Evolutionary conservation across 1,140 invertebrate species (phyloP), one percentile per base, ranked within the genome.

Genomic region (Cardiocondyla obscurior): DNA sequence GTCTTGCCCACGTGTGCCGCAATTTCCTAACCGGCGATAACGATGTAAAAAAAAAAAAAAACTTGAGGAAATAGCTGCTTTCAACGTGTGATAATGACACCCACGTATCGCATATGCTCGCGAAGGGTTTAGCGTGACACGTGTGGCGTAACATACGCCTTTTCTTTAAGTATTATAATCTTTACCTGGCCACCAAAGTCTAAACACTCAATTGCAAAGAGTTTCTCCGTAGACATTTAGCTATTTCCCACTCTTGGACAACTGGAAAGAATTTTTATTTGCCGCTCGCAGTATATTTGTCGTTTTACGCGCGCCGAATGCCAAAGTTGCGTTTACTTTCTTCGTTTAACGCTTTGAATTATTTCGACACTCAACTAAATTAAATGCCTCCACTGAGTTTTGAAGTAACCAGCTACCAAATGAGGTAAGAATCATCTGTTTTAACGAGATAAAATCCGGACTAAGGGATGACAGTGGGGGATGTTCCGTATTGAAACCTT

Each of bases 381-480:
- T 42, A 28, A n/a, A 8, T 7, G 10, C 1, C 33, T 22, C 12
- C 5, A n/a, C 19, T 30, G 1, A 44, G 4, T 12, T 19, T 36
- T 2, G 10, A 55, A 14, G 25, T 42, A 33, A 55, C 19, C 3
- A 39, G 10, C 1, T 51, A 4, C 10, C 33, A 3, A n/a, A 44
- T 5, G 3, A 64, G 7, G 4, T 25, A n/a, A n/a, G 0, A 64
- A 64, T 62, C 14, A 14, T 10, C n/a, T 36, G 28, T 36, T 39
- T 12, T 7, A 73, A 60, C 33, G 12, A 51, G 12, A 62, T 69
- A 16, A 14, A 19, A 51, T 57, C 12, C 42, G 72, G 65, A 87
- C 58, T 87, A 83, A 85, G 64, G 65, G 14, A 83, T 64, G 39
- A 86, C 30, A 10, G 39, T 73, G n/a, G 42, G 10, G 3, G 25